Evolutionary conservation across 2,797 vertebrate genomes (phyloP).

Genomic region (Phoebastria nigripes): DNA sequence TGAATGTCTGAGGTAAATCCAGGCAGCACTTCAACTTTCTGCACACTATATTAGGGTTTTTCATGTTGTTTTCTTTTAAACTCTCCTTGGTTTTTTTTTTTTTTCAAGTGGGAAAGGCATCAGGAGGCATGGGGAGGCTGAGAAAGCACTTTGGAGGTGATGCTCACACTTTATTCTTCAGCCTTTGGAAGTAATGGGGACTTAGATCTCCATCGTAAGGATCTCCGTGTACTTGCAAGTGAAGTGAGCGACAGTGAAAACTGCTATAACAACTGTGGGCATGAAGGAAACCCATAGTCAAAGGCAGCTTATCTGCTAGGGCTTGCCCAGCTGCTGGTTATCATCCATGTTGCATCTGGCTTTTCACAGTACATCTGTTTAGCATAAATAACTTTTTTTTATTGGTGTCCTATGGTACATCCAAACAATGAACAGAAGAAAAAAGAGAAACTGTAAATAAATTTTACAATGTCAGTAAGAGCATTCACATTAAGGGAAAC

Average conservation of each 20-base stretch:
- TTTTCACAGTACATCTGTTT: constrained; percentile 19
- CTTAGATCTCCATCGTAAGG: neutral
- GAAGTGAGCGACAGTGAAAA: neutral
- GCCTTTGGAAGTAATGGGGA: neutral
- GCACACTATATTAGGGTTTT: neutral
- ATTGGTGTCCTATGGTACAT: constrained; percentile 4
- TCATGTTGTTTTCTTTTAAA: neutral
- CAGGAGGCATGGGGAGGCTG: neutral
- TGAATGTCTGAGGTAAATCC: neutral
- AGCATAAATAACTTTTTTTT: constrained; percentile 30
- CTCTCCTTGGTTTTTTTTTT: neutral
- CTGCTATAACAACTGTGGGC: neutral
- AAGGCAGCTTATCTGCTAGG: constrained; percentile 15
- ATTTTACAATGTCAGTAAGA: constrained; percentile 48
- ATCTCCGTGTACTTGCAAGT: neutral
- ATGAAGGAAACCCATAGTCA: neutral
- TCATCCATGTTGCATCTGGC: neutral
- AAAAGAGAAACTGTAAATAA: constrained; percentile 52
- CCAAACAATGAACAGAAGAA: constrained; percentile 52
- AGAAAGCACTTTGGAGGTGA: neutral
- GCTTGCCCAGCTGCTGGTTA: constrained; percentile 6
- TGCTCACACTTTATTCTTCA: neutral
- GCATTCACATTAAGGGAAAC: constrained; percentile 41
- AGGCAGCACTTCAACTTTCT: neutral
- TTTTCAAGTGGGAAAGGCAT: neutral